Percentiles rank a stretch among this genome's conserved stretches.
phyloP scores from a whole-genome alignment of 2,797 vertebrate species.

The Threskiornis aethiopicus region DNA sequence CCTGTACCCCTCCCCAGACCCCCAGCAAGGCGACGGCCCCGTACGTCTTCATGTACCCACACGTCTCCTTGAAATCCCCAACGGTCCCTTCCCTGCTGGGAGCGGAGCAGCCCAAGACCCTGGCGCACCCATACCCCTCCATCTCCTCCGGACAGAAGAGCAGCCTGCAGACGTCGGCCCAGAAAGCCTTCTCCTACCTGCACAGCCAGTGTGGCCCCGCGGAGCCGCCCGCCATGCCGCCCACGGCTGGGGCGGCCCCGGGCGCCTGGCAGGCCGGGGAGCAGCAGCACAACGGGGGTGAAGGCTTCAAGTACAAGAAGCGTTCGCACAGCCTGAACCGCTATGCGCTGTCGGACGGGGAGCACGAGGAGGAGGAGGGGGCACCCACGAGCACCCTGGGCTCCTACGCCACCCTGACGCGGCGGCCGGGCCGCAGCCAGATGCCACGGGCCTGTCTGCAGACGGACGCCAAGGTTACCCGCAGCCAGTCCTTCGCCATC shows the following conservation, averaged over 20 bases:
- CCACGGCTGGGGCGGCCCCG: conserved; percentile 18
- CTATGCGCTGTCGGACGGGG: conserved; percentile 87
- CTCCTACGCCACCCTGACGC: conserved; percentile 89
- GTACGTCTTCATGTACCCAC: conserved; percentile 80
- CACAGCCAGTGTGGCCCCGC: conserved; percentile 54
- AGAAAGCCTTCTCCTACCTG: conserved; percentile 78
- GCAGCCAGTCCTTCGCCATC: conserved; percentile 92
- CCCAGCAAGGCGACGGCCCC: conserved; percentile 77
- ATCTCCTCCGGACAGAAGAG: neutral
- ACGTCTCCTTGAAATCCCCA: conserved; percentile 74
- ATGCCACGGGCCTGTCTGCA: conserved; percentile 55
- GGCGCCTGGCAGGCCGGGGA: conserved; percentile 46
- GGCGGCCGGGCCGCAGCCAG: conserved; percentile 83
- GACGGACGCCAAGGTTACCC: conserved; percentile 74
- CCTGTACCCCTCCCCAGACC: conserved; percentile 77
- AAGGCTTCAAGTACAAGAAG: conserved; percentile 78
- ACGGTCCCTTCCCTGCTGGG: conserved; percentile 30
- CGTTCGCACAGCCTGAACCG: conserved; percentile 86
- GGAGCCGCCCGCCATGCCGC: neutral
- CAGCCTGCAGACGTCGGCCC: conserved; percentile 58
- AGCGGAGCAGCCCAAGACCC: conserved; percentile 29
- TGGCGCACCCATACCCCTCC: neutral
- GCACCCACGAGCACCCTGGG: conserved; percentile 76
- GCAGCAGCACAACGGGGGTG: neutral
- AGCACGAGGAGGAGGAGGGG: conserved; percentile 86